Evolutionary conservation across 2,888 invertebrate species (phyloP), one percentile per base, ranked within the genome.

Genomic region (Listrodromus nycthemerus): DNA sequence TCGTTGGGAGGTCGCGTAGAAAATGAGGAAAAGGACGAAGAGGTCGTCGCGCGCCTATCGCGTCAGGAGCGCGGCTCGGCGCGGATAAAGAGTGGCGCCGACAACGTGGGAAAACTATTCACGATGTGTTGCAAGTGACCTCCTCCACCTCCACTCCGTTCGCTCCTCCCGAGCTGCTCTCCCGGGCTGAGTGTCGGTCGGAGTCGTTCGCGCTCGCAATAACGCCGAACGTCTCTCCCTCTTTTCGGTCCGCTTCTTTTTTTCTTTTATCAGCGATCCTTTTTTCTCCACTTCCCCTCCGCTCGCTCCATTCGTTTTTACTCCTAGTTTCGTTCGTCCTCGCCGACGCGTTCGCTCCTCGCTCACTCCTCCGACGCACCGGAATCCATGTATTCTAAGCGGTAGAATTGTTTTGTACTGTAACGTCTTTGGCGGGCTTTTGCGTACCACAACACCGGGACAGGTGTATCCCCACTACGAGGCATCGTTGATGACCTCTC

Each of bases 401-500:
- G 24, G 37, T 61, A 69, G 30, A n/a, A 52, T 69, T 21, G 19
- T 19, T 61, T 52, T 45, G 30, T 48, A 73, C 45, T 16, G 52
- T 45, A 10, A 52, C 61, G 48, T 75, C 77, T 81, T 81, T 75
- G 81, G 70, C 78, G 58, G 75, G 69, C 81, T 67, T 67, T 77
- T 50, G 78, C 78, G 66, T 78, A 75, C 78, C 81, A 70, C 86
- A 80, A 86, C 83, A 87, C 89, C 89, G 88, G 87, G 86, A 69
- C 74, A 88, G 89, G 89, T 90, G 89, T 87, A 86, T 87, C 87
- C 88, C 85, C 91, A 90, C 91, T 88, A 88, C 89, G n/a, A 63
- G 84, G 84, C 86, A 86, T 75, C 50, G 86, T 86, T 88, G 91
- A 92, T 93, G 93, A 93, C 93, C 93, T 93, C 93, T 91, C 88